phyloP scores from a whole-genome alignment of 2,888 invertebrate genomes.

The Drosophila setosimentum region DNA sequence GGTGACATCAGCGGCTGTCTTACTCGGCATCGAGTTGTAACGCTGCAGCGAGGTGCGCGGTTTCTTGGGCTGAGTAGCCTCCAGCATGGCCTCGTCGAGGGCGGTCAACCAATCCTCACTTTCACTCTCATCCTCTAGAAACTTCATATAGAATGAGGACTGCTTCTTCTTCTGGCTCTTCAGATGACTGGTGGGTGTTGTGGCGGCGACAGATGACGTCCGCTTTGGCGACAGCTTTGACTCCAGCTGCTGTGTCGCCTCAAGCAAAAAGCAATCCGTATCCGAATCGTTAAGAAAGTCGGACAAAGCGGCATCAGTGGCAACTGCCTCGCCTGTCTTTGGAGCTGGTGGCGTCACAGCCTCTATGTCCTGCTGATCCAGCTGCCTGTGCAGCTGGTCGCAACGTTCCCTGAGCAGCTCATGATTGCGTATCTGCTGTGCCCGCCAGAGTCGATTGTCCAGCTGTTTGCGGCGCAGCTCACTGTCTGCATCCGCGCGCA shows the following conservation, averaged over 20 bases:
- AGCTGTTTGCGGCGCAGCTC: slow-evolving; percentile 66
- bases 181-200: slow-evolving; percentile 59
- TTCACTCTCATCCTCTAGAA: slow-evolving; percentile 81
- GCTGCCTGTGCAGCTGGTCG: slow-evolving; percentile 73
- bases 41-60: slow-evolving; percentile 78
- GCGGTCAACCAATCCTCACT: slow-evolving; percentile 82
- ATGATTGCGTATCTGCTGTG: slow-evolving; percentile 72
- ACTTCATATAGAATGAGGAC: slow-evolving; percentile 81
- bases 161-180: slow-evolving; percentile 67
- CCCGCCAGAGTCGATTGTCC: slow-evolving; percentile 71
- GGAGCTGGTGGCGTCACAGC: not conserved
- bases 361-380: slow-evolving; percentile 51
- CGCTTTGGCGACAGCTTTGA: slow-evolving; percentile 47
- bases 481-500: slow-evolving; percentile 40
- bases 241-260: slow-evolving; percentile 82
- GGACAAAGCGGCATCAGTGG: slow-evolving; percentile 47
- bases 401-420: slow-evolving; percentile 79
- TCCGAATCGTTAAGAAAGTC: slow-evolving; percentile 83
- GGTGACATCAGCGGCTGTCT: slow-evolving; percentile 38
- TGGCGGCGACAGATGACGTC: slow-evolving; percentile 5
- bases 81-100: slow-evolving; percentile 75
- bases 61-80: slow-evolving; percentile 74
- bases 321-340: not conserved
- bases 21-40: slow-evolving; percentile 82
- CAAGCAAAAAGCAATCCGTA: slow-evolving; percentile 78